These are phyloP conservation scores for Syncerus caffer DNA, from an alignment of 2,797 vertebrate species.

Conservation along the genomic window DNA sequence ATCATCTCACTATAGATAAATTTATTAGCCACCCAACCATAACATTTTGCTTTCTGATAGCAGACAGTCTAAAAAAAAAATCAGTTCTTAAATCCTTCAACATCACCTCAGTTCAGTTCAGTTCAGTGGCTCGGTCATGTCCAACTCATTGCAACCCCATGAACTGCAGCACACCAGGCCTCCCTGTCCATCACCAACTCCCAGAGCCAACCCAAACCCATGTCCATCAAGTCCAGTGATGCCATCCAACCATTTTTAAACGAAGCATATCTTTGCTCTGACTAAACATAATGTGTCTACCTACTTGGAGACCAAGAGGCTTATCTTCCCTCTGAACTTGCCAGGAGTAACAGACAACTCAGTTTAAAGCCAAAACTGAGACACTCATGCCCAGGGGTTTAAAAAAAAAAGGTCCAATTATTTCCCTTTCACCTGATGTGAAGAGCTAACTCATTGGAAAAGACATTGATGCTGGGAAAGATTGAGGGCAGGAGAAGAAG, in stretches of 20 bases:
- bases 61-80: no score
- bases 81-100: no score
- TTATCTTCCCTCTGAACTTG: background rate
- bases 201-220: no score
- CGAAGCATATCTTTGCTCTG: slow-evolving; percentile 30
- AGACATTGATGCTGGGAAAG: background rate
- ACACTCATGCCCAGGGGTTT: background rate
- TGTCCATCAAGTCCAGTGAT: no score
- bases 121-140: no score
- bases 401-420: background rate
- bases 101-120: no score
- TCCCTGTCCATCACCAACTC: no score
- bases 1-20: no score
- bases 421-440: background rate
- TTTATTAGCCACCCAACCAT: no score
- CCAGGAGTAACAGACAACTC: background rate
- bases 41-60: no score
- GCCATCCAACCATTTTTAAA: slow-evolving; percentile 67
- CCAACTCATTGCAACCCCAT: no score
- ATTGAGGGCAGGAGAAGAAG: background rate
- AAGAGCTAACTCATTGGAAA: background rate
- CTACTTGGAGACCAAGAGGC: background rate
- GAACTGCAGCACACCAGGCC: no score
- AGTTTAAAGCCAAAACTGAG: background rate
- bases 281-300: slow-evolving; percentile 34